Conservation (phyloP, 2,888 invertebrate genomes). For the Pachydiplax longipennis region DNA sequence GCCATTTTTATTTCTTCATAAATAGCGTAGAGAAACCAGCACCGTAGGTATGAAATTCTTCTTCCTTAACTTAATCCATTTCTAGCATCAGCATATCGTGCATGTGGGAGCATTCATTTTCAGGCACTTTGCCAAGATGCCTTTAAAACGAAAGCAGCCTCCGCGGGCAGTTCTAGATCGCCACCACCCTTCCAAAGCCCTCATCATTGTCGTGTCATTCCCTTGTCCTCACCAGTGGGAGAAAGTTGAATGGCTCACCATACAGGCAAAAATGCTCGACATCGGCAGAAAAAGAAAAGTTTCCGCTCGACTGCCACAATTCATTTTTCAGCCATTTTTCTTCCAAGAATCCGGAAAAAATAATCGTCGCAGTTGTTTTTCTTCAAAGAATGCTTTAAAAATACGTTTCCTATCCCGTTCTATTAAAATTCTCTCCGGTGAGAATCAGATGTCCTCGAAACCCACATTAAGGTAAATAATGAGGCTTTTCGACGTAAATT, state of each 20-base stretch:
- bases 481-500: too few relatives aligned
- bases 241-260: neutral
- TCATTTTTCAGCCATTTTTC: neutral
- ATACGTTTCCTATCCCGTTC: too few relatives aligned
- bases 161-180: neutral
- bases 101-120: neutral
- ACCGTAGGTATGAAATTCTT: too few relatives aligned
- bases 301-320: neutral
- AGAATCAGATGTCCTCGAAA: too few relatives aligned
- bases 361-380: neutral
- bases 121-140: neutral
- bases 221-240: neutral
- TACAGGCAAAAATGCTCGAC: neutral
- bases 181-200: neutral
- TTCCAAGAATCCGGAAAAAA: neutral
- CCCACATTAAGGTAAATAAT: too few relatives aligned
- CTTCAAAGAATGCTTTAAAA: neutral
- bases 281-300: neutral
- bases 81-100: too few relatives aligned
- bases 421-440: too few relatives aligned
- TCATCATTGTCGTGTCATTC: neutral
- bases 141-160: neutral
- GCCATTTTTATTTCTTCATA: too few relatives aligned
- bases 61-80: too few relatives aligned
- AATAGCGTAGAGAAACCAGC: too few relatives aligned